Conservation (phyloP, 2,888 invertebrate genomes). For the Oxycera nigricornis region DNA sequence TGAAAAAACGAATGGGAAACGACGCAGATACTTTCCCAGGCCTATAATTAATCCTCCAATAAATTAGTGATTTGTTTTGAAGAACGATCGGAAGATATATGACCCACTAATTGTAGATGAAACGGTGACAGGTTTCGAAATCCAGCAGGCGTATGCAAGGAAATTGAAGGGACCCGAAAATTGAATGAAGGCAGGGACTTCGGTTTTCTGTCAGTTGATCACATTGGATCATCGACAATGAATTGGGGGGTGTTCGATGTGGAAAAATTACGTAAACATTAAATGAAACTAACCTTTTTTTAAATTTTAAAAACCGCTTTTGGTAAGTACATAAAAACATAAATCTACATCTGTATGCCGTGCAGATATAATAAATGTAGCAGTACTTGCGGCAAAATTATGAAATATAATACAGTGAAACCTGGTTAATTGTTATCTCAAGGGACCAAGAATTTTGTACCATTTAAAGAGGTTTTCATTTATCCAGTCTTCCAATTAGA, state of each 20-base stretch:
- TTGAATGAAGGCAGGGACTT: not conserved
- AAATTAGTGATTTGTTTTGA: constrained; percentile 23
- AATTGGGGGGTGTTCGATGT: not conserved
- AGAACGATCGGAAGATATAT: constrained; percentile 21
- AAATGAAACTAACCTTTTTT: no score
- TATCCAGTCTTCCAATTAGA: no score
- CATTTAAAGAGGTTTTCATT: no score
- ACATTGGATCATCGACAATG: not conserved
- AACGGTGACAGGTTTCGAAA: constrained; percentile 14
- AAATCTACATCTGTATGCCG: no score
- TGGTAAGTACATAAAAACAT: no score
- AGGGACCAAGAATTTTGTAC: no score
- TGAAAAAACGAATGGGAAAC: not conserved
- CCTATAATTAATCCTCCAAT: constrained; percentile 23
- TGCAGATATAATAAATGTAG: no score
- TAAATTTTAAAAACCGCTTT: no score
- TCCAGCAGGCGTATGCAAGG: not conserved
- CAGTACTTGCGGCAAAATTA: no score
- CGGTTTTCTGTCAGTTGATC: not conserved
- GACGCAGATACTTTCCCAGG: constrained; percentile 4
- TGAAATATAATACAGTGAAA: no score
- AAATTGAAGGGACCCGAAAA: not conserved
- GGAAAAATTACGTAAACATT: no score
- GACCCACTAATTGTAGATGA: constrained; percentile 20
- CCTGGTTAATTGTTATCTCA: no score